phyloP scores from a whole-genome alignment of 2,113 vertebrate genomes.

The Mystacornis crossleyi region DNA sequence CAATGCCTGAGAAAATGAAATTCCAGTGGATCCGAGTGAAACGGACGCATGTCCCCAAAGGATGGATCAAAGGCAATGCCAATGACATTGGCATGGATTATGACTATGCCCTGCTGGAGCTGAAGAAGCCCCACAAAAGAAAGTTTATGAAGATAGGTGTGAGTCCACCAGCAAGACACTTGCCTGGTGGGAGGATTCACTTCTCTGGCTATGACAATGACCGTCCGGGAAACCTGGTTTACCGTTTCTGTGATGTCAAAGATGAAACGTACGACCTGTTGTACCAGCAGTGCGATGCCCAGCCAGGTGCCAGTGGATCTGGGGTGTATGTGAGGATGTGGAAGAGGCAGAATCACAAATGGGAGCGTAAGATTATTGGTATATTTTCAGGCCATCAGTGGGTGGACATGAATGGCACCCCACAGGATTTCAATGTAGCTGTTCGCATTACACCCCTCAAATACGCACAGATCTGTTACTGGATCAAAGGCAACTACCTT shows the following conservation, averaged over 20 bases:
- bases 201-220: slow-evolving; percentile 97
- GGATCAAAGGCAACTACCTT: slow-evolving; percentile 97
- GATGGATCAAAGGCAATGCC: slow-evolving; percentile 95
- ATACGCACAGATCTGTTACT: slow-evolving; percentile 98
- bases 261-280: slow-evolving; percentile 93
- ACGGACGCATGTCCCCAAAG: slow-evolving; percentile 96
- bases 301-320: slow-evolving; percentile 94
- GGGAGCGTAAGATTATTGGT: slow-evolving; percentile 95
- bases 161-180: slow-evolving; percentile 83
- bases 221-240: slow-evolving; percentile 88
- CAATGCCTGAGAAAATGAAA: slow-evolving; percentile 83
- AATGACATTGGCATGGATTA: slow-evolving; percentile 99
- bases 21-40: slow-evolving; percentile 98
- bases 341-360: slow-evolving; percentile 84
- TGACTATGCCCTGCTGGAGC: slow-evolving; percentile 94
- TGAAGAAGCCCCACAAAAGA: slow-evolving; percentile 94
- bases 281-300: slow-evolving; percentile 95
- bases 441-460: slow-evolving; percentile 97
- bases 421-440: slow-evolving; percentile 95
- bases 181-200: slow-evolving; percentile 90
- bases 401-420: slow-evolving; percentile 89
- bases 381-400: slow-evolving; percentile 98
- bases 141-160: slow-evolving; percentile 95
- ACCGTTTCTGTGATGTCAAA: slow-evolving; percentile 91
- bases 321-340: slow-evolving; percentile 96